A percentile compares a stretch with the other conserved stretches of the same genome.
These are phyloP conservation scores for Himalopsyche japonica DNA, from an alignment of 2,888 invertebrate genomes.

Conservation along the genomic window DNA sequence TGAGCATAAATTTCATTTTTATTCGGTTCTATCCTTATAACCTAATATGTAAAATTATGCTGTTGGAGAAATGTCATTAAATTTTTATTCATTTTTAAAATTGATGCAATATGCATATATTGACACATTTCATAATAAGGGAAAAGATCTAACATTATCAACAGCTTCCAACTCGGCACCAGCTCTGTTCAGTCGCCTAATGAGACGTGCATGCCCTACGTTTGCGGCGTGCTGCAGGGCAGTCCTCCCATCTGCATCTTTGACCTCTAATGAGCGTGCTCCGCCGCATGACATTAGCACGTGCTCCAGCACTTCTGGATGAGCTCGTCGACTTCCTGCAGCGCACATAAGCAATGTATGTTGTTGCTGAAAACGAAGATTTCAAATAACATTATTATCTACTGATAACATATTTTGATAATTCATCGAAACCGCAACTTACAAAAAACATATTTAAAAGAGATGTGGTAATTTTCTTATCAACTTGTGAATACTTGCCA, in stretches of 20 bases:
- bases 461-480: too few species aligned
- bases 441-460: too few species aligned
- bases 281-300: conserved; percentile 54
- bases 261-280: conserved; percentile 52
- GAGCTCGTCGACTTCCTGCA: conserved; percentile 67
- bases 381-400: background rate
- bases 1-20: too few species aligned
- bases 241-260: conserved; percentile 72
- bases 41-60: too few species aligned
- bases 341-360: conserved; percentile 78
- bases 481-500: too few species aligned
- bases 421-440: too few species aligned
- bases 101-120: too few species aligned
- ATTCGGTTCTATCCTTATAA: too few species aligned
- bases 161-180: conserved; percentile 69
- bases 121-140: background rate
- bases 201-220: conserved; percentile 70
- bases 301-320: conserved; percentile 66
- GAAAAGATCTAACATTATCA: conserved; percentile 65
- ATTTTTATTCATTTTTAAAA: too few species aligned
- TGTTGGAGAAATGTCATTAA: too few species aligned
- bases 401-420: too few species aligned
- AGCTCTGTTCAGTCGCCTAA: conserved; percentile 67
- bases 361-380: conserved; percentile 60
- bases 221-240: conserved; percentile 77